These are phyloP conservation scores for Trachelipus rathkii DNA, from an alignment of 1,140 invertebrate species.

Conservation along the genomic window DNA sequence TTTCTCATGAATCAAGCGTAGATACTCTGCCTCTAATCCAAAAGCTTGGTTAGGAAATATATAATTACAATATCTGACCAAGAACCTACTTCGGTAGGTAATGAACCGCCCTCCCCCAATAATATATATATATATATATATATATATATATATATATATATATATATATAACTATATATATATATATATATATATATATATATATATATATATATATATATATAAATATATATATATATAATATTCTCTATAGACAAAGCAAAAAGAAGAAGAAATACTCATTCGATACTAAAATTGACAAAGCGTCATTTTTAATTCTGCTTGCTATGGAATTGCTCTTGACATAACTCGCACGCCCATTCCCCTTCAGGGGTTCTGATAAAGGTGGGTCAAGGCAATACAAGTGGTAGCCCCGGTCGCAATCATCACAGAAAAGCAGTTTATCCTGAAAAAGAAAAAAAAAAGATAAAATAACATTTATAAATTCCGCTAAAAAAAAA, in stretches of 20 bases:
- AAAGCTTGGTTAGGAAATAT: too few species aligned
- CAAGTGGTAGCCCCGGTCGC: constrained; percentile 99
- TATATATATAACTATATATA: constrained; percentile 1
- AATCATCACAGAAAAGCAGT: constrained; percentile 98
- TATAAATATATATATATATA: neutral
- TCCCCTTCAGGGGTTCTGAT: constrained; percentile 43
- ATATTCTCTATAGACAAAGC: neutral
- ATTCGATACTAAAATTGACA: too few species aligned
- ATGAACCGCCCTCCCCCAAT: too few species aligned
- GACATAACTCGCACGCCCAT: constrained; percentile 44
- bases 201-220: constrained; percentile 7
- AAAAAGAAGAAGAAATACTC: too few species aligned
- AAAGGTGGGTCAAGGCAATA: constrained; percentile 90
- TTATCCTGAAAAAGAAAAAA: constrained; percentile 62
- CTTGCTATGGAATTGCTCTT: constrained; percentile 13
- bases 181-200: constrained; percentile 15
- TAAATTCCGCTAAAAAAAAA: neutral
- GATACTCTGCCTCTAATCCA: too few species aligned
- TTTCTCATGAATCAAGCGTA: too few species aligned
- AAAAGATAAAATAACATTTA: neutral
- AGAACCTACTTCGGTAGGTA: too few species aligned
- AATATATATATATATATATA: too few species aligned
- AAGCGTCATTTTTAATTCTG: neutral
- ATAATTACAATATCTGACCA: too few species aligned
- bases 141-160: constrained; percentile 6